Evolutionary conservation across 2,113 vertebrate genomes (phyloP).

Genomic region (Rhinoptilus africanus): DNA sequence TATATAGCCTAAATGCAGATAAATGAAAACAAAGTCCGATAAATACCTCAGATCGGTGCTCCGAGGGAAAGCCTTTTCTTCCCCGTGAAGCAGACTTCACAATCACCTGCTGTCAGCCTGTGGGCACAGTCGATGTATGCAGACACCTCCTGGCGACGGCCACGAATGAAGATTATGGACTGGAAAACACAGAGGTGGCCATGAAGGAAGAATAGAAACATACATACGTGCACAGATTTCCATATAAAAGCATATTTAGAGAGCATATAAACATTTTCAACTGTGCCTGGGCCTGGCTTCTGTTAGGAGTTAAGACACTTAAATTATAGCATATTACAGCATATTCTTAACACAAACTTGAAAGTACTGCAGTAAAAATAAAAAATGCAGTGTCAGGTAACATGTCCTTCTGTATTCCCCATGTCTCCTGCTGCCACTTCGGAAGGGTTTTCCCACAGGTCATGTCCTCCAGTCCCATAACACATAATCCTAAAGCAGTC

Average conservation of each 20-base stretch:
- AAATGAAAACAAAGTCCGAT: not conserved
- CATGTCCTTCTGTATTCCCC: not conserved
- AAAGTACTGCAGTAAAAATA: not conserved
- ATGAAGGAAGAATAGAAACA: not conserved
- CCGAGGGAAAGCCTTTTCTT: slow-evolving; percentile 82
- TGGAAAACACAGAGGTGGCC: slow-evolving; percentile 61
- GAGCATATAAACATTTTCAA: not conserved
- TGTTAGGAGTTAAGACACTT: not conserved
- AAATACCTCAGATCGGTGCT: slow-evolving; percentile 84
- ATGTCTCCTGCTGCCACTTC: not conserved
- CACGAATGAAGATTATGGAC: slow-evolving; percentile 90
- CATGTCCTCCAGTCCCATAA: accelerated
- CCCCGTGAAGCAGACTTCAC: slow-evolving; percentile 83
- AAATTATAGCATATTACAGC: accelerated
- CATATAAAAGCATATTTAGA: not conserved
- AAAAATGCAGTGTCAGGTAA: not conserved
- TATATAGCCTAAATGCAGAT: not conserved
- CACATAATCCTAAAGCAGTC: not conserved
- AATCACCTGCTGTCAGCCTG: slow-evolving; percentile 84
- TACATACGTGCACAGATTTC: accelerated
- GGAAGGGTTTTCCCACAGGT: not conserved
- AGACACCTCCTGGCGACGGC: slow-evolving; percentile 85
- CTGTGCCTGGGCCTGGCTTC: not conserved
- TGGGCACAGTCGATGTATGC: slow-evolving; percentile 89
- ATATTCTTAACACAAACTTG: not conserved